phyloP scores from a whole-genome alignment of 2,888 invertebrate genomes.

The Acrobasis consociella region DNA sequence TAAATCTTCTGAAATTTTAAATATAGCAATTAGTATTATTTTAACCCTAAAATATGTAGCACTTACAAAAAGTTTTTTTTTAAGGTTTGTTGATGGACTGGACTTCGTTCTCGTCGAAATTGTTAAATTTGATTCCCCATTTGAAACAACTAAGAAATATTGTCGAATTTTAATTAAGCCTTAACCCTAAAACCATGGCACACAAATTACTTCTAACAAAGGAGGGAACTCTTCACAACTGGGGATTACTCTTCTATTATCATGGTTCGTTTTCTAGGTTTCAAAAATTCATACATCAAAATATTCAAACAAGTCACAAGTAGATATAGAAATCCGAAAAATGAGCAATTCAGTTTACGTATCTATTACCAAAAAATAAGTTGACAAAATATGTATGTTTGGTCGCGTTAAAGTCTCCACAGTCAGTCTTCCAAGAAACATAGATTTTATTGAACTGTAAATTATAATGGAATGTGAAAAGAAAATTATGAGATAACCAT shows the following conservation, averaged over 20 bases:
- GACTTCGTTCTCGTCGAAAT: constrained; percentile 19
- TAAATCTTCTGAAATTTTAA: constrained; percentile 73
- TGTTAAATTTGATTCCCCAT: constrained; percentile 22
- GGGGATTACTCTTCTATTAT: constrained; percentile 54
- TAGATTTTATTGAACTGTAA: constrained; percentile 66
- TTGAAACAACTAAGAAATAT: constrained; percentile 50
- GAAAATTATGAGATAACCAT: constrained; percentile 46
- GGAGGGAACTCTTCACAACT: constrained; percentile 81
- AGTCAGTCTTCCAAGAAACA: constrained; percentile 78
- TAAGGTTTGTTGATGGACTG: constrained; percentile 8
- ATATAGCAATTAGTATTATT: constrained; percentile 54
- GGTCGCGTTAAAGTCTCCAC: constrained; percentile 68
- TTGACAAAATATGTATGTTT: constrained; percentile 61
- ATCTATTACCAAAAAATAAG: constrained; percentile 55
- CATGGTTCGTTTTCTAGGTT: constrained; percentile 50
- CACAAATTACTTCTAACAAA: constrained; percentile 77
- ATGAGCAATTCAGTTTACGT: constrained; percentile 72
- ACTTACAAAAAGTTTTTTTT: constrained; percentile 33
- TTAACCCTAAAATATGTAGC: constrained; percentile 42
- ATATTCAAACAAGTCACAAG: constrained; percentile 43
- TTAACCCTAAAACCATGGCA: constrained; percentile 78
- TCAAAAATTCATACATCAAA: constrained; percentile 47
- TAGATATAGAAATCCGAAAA: constrained; percentile 55
- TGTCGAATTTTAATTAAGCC: constrained; percentile 71
- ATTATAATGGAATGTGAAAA: constrained; percentile 70